Evolutionary conservation across 2,888 invertebrate genomes (phyloP).

Genomic region (Scaeva pyrastri): DNA sequence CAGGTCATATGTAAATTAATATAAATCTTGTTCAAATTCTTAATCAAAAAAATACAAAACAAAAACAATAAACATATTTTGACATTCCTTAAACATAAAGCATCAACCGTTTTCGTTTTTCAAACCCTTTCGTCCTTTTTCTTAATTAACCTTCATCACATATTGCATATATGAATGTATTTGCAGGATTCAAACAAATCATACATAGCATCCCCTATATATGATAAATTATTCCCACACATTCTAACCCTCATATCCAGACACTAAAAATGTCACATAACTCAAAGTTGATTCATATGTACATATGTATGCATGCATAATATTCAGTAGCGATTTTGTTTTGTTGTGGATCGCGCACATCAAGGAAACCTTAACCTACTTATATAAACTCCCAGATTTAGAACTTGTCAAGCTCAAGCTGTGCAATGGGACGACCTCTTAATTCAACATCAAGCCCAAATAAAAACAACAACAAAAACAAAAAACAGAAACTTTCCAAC

Average conservation of each 20-base stretch:
- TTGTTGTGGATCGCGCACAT: constrained; percentile 26
- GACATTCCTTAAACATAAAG: background rate
- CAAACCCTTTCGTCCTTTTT: constrained; percentile 35
- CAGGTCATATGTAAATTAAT: background rate
- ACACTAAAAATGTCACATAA: constrained; percentile 49
- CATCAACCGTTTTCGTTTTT: background rate
- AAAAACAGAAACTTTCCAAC: constrained; percentile 49
- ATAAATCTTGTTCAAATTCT: background rate
- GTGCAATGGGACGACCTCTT: constrained; percentile 38
- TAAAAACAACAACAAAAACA: constrained; percentile 7
- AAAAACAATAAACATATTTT: background rate
- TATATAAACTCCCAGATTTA: constrained; percentile 49
- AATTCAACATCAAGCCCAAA: constrained; percentile 37
- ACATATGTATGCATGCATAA: too few relatives aligned
- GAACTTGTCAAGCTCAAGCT: constrained; percentile 54
- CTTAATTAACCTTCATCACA: constrained; percentile 33
- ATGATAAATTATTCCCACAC: constrained; percentile 7
- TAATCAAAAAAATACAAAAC: background rate
- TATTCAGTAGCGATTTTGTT: background rate
- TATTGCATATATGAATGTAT: background rate
- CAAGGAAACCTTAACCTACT: constrained; percentile 65
- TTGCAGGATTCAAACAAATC: background rate
- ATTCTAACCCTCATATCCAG: constrained; percentile 1
- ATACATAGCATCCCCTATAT: too few relatives aligned
- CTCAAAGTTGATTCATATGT: constrained; percentile 36